phyloP scores from a whole-genome alignment of 2,797 vertebrate species.

The Lophotriccus pileatus region DNA sequence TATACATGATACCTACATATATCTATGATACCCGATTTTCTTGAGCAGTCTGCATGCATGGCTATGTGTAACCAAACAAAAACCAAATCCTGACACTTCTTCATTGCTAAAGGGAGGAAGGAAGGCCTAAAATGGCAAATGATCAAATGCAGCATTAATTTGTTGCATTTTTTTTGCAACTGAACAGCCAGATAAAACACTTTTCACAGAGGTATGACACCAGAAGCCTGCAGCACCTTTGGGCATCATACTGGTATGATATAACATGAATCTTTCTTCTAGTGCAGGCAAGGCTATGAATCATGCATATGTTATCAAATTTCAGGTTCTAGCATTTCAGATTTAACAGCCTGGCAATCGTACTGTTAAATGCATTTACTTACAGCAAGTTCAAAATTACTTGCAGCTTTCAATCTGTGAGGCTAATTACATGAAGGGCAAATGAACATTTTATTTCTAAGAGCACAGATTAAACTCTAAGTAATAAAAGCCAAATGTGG shows the following conservation, averaged over 20 bases:
- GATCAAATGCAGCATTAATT: background rate
- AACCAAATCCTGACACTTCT: background rate
- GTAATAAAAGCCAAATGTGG: background rate
- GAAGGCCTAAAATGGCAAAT: background rate
- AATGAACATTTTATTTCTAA: background rate
- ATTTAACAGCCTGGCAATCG: background rate
- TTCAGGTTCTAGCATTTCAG: background rate
- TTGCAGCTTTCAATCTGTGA: background rate
- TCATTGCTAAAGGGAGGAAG: background rate
- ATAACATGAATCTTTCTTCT: background rate
- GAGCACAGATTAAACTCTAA: background rate
- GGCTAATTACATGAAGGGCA: background rate
- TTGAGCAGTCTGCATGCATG: background rate
- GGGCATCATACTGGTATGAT: background rate
- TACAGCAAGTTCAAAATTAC: background rate
- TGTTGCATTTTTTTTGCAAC: background rate
- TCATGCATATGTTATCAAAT: background rate
- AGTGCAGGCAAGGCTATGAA: background rate
- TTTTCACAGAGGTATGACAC: background rate
- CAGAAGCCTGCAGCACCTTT: background rate
- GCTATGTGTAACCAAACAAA: background rate
- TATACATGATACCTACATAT: background rate
- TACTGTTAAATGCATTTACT: background rate
- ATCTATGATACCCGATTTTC: background rate
- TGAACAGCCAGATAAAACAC: background rate